A percentile compares a stretch with the other conserved stretches of the same genome.
phyloP scores from a whole-genome alignment of 2,797 vertebrate species.

The Sebastes nivosus region DNA sequence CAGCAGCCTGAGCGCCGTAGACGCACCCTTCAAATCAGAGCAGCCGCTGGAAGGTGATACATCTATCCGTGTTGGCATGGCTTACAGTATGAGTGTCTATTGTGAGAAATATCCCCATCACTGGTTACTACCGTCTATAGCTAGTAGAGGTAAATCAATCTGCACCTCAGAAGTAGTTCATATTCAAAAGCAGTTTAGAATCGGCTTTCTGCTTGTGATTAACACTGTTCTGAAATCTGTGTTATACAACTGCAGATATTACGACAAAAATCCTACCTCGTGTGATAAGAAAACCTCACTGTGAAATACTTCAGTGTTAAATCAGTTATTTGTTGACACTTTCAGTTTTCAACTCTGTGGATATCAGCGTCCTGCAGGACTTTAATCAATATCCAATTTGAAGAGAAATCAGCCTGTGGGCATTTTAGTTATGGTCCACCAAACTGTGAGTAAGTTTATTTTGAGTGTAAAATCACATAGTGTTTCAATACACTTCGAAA shows the following conservation, averaged over 20 bases:
- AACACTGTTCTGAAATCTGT: neutral
- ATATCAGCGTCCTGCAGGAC: neutral
- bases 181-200: neutral
- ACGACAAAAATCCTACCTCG: neutral
- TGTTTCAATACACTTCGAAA: neutral
- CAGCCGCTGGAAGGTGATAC: constrained; percentile 82
- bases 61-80: neutral
- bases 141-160: neutral
- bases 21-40: constrained; percentile 83
- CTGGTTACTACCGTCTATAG: neutral
- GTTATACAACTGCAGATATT: neutral
- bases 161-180: neutral
- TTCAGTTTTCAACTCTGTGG: neutral
- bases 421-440: neutral
- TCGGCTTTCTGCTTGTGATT: neutral
- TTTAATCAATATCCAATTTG: neutral
- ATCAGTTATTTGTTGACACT: neutral
- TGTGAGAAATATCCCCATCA: neutral
- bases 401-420: neutral
- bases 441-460: neutral
- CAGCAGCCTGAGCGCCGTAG: constrained; percentile 84
- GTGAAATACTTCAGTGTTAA: neutral
- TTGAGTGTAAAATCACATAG: neutral
- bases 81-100: neutral
- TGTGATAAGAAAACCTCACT: neutral